Conservation (phyloP, 2,888 invertebrate species). For the Yponomeuta cagnagella region DNA sequence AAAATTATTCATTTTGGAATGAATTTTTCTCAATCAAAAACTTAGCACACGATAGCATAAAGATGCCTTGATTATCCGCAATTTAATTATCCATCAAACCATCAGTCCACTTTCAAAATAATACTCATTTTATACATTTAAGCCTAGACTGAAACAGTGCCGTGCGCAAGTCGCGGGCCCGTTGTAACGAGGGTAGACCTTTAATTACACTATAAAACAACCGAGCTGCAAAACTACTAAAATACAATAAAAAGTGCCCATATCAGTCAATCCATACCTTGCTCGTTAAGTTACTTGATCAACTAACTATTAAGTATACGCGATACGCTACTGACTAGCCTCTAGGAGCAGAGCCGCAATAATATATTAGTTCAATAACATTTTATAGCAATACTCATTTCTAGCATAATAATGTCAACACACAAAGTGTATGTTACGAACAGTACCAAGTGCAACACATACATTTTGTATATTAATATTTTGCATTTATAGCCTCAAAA, state of each 20-base stretch:
- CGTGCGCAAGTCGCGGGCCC: too few species aligned
- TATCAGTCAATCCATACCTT: constrained; percentile 9
- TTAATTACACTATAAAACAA: neutral
- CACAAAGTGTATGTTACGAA: neutral
- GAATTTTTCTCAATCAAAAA: too few species aligned
- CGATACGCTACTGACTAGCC: constrained; percentile 12
- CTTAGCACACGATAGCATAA: too few species aligned
- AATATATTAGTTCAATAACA: constrained; percentile 1
- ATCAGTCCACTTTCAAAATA: too few species aligned
- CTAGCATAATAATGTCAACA: neutral
- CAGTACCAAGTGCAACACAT: neutral
- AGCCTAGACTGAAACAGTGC: too few species aligned
- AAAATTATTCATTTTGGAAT: too few species aligned
- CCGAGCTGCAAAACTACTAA: neutral
- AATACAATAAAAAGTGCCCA: neutral
- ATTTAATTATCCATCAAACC: too few species aligned
- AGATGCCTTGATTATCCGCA: too few species aligned
- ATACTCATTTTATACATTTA: too few species aligned
- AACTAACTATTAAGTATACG: constrained; percentile 3
- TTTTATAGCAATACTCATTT: neutral
- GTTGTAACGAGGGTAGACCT: too few species aligned
- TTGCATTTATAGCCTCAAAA: constrained; percentile 5
- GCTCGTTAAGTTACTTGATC: neutral
- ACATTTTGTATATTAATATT: neutral
- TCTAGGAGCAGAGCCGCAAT: constrained; percentile 8